phyloP scores from a whole-genome alignment of 2,113 vertebrate species.

The Microcebus murinus region DNA sequence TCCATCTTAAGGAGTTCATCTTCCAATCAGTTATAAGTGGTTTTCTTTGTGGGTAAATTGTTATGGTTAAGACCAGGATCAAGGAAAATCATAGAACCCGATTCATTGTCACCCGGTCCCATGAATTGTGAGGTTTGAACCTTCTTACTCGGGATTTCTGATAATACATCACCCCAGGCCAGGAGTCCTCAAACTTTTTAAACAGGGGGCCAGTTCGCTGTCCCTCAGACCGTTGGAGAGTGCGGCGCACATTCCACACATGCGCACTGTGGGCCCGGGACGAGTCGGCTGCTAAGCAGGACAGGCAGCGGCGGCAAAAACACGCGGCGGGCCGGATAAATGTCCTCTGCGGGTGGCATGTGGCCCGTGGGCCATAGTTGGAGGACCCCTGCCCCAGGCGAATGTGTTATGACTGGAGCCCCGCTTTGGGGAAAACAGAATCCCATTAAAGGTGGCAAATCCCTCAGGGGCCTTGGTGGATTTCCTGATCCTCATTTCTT shows the following conservation, averaged over 20 bases:
- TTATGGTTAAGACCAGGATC: not conserved
- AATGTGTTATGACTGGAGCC: conserved; percentile 42
- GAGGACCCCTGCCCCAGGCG: not conserved
- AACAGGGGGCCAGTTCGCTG: no score
- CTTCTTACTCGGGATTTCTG: not conserved
- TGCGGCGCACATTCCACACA: no score
- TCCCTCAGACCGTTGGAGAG: no score
- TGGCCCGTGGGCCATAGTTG: no score
- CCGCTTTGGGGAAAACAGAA: not conserved
- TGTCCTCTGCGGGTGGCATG: no score
- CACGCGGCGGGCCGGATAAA: no score
- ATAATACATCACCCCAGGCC: not conserved
- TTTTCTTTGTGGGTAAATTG: not conserved
- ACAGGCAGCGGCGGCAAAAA: no score
- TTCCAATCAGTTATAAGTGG: not conserved
- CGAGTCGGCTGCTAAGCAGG: no score
- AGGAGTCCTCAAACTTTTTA: not conserved
- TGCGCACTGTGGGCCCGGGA: no score
- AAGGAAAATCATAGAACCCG: not conserved
- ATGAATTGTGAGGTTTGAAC: fast-evolving
- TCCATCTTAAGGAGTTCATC: not conserved
- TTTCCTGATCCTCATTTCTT: conserved; percentile 57
- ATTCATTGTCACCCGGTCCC: fast-evolving
- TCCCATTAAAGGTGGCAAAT: conserved; percentile 25
- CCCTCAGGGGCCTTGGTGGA: conserved; percentile 72